A percentile compares a stretch with the other conserved stretches of the same genome.
These are phyloP conservation scores for Brachionus sp. DNA, from an alignment of 1,140 invertebrate genomes.

Conservation along the genomic window DNA sequence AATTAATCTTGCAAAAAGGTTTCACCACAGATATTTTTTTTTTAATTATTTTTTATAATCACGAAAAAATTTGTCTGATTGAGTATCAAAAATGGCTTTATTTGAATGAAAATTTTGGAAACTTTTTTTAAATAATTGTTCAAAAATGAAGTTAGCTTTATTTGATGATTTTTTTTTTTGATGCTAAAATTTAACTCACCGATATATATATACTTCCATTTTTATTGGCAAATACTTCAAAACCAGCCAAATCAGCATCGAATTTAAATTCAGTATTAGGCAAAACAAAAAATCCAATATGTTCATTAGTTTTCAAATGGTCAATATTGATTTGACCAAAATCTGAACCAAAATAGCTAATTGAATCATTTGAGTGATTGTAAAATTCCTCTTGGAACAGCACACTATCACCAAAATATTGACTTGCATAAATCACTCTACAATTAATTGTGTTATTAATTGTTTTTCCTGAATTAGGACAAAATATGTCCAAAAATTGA, in stretches of 20 bases:
- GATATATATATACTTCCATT: not conserved
- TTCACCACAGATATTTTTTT: no score
- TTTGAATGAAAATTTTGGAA: no score
- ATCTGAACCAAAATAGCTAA: not conserved
- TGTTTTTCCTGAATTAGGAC: not conserved
- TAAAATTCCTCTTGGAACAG: not conserved
- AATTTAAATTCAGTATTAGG: conserved; percentile 20
- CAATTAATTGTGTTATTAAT: not conserved
- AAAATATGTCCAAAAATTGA: not conserved
- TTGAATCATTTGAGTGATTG: not conserved
- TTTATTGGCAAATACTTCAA: not conserved
- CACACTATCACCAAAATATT: not conserved
- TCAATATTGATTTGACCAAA: not conserved
- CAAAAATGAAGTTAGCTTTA: no score
- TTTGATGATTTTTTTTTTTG: no score
- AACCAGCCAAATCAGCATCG: not conserved
- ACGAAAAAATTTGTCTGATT: no score
- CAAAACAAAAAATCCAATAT: not conserved
- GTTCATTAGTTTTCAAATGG: not conserved
- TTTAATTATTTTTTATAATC: no score
- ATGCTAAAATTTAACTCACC: not conserved
- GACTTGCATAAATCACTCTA: not conserved
- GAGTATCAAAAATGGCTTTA: no score
- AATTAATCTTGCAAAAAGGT: no score
- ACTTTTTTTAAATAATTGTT: no score